Percentiles rank a stretch among this genome's conserved stretches.
Evolutionary conservation across 2,113 vertebrate genomes (phyloP).

Genomic region (Emydura subglobosa): DNA sequence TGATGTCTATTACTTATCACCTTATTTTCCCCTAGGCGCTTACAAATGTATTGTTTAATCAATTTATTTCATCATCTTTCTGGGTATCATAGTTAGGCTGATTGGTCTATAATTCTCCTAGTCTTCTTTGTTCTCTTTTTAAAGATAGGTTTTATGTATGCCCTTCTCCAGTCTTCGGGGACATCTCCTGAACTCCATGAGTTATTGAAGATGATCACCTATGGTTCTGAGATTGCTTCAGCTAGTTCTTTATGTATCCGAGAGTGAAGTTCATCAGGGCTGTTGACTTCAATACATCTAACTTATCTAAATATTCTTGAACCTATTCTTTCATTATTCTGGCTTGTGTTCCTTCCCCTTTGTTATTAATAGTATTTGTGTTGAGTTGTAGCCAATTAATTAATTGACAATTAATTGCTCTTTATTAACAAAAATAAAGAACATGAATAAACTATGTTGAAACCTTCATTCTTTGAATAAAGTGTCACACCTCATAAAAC

Average conservation of each 20-base stretch:
- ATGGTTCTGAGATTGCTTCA: not conserved
- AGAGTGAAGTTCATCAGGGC: not conserved
- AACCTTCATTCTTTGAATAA: not conserved
- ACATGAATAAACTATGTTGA: not conserved
- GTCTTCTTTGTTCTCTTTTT: not conserved
- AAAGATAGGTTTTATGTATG: not conserved
- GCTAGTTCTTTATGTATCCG: no score
- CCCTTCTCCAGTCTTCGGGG: not conserved
- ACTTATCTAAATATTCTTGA: not conserved
- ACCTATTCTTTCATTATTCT: not conserved
- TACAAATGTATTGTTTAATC: not conserved
- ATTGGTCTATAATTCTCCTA: not conserved
- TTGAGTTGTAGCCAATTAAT: not conserved
- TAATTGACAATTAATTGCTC: not conserved
- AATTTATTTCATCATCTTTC: not conserved
- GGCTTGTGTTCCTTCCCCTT: not conserved
- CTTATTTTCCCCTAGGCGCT: not conserved
- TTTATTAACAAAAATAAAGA: not conserved
- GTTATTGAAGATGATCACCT: not conserved
- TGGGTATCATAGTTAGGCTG: not conserved
- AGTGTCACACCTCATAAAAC: not conserved
- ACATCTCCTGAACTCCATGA: not conserved
- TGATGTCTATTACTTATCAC: not conserved
- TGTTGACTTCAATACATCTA: not conserved
- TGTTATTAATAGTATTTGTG: not conserved